A percentile compares a stretch with the other conserved stretches of the same genome.
phyloP scores from a whole-genome alignment of 2,888 invertebrate genomes.

The Flexamia atlantica region DNA sequence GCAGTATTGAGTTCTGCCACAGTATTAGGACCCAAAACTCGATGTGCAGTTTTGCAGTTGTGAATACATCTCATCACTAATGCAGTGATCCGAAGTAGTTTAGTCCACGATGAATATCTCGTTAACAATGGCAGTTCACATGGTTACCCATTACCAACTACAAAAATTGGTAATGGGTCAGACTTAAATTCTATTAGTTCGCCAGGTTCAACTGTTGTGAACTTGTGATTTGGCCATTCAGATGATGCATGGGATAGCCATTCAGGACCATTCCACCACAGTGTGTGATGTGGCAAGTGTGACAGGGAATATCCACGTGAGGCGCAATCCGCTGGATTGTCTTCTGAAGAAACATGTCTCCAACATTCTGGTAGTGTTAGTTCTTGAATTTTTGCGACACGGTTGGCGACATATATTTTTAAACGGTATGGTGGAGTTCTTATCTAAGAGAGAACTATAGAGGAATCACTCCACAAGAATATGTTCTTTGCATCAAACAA shows the following conservation, averaged over 20 bases:
- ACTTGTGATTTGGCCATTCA: neutral
- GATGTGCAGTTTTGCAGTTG: neutral
- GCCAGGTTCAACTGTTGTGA: neutral
- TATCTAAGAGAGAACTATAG: neutral
- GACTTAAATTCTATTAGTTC: neutral
- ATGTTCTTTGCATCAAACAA: neutral
- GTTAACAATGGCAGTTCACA: conserved; percentile 1
- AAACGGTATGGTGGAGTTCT: neutral
- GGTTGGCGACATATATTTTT: conserved; percentile 10
- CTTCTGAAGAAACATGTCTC: neutral
- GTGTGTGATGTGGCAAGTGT: neutral
- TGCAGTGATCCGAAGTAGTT: conserved; percentile 5
- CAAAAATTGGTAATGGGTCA: neutral
- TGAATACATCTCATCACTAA: neutral
- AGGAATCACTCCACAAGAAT: neutral
- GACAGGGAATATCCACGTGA: neutral
- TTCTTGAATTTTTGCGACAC: conserved; percentile 4
- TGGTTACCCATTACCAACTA: neutral
- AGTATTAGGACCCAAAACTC: conserved; percentile 2
- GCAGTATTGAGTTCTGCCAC: conserved; percentile 4
- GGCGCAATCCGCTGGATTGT: conserved; percentile 14
- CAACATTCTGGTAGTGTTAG: conserved; percentile 3
- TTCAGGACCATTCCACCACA: conserved; percentile 7
- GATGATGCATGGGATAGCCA: neutral
- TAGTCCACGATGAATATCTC: neutral